These are phyloP conservation scores for Cyprinella venusta DNA, from an alignment of 2,797 vertebrate genomes.

Conservation along the genomic window DNA sequence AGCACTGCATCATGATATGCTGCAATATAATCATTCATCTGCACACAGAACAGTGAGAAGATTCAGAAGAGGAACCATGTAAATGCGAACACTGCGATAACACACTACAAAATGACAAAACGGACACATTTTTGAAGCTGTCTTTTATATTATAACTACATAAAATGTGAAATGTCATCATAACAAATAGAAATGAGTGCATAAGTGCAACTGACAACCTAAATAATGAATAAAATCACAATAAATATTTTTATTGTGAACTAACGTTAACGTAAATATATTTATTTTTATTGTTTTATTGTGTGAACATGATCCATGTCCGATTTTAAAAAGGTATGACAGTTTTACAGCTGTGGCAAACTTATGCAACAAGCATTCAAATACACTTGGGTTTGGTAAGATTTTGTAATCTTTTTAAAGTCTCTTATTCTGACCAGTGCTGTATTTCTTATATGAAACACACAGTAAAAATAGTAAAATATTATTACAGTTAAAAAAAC, in stretches of 20 bases:
- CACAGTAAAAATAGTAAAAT: too few relatives aligned
- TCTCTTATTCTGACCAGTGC: not conserved
- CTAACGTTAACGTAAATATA: too few relatives aligned
- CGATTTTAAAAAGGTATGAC: not conserved
- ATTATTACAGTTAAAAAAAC: not conserved
- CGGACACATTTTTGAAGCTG: not conserved
- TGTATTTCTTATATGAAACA: not conserved
- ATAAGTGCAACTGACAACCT: not conserved
- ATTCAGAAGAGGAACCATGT: not conserved
- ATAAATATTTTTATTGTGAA: not conserved
- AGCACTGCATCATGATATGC: slow-evolving; percentile 89
- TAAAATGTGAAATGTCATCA: not conserved
- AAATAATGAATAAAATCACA: not conserved
- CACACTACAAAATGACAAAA: not conserved
- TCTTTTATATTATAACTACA: not conserved
- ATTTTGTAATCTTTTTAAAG: not conserved
- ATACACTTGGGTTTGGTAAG: not conserved
- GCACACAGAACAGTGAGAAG: slow-evolving; percentile 43
- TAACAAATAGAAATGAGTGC: not conserved
- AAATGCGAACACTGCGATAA: not conserved
- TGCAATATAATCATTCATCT: slow-evolving; percentile 86
- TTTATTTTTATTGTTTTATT: too few relatives aligned
- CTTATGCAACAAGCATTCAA: not conserved
- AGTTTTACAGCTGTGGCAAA: not conserved
- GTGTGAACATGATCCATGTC: not conserved